Base-by-base conservation (phyloP, 1,140 invertebrate genomes). In the Zaprionus tsacasi region DNA sequence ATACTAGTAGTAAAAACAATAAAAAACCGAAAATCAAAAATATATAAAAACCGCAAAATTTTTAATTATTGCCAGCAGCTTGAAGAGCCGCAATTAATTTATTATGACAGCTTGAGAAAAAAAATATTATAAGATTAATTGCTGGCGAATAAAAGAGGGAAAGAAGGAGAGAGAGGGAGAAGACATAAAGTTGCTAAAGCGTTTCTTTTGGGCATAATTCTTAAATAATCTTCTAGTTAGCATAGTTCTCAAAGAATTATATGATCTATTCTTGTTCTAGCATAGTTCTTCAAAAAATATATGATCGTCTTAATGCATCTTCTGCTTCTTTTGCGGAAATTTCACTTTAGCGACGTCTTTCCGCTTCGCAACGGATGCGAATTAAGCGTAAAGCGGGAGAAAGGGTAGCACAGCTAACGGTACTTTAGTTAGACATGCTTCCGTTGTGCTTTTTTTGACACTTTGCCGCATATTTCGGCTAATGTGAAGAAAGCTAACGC, bases 401-500 rank as follows among this genome's bases (percentile, higher is more conserved):
- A 64, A 48, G 3, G 17, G 17, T 13, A 43, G 21, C 17, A 36
- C 43, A 74, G 35, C 40, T 86, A 88, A 83, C 81, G 78, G 85
- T 72, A 68, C 54, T 35, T 75, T 67, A 65, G 67, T 68, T 63
- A 64, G 45, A 6, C 50, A 54, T 73, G 75, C 52, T 82, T 81
- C 76, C 81, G 81, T 73, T 78, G 68, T 65, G 74, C 74, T 76
- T 88, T 21, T 21, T 21, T 21, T 88, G 85, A 89, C 85, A 88
- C 74, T 82, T 86, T 80, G 70, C 6, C 67, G 54, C 40, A 77
- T 69, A 60, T 70, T 76, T 52, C 33, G 66, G 69, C 67, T 87
- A 88, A 82, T 78, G 79, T 74, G 76, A 77, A 79, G 79, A 79
- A 77, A 81, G 66, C 75, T 45, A 36, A 11, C 40, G 10, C 35